Conservation (phyloP, 2,797 vertebrate genomes). For the Cryptoprocta ferox region DNA sequence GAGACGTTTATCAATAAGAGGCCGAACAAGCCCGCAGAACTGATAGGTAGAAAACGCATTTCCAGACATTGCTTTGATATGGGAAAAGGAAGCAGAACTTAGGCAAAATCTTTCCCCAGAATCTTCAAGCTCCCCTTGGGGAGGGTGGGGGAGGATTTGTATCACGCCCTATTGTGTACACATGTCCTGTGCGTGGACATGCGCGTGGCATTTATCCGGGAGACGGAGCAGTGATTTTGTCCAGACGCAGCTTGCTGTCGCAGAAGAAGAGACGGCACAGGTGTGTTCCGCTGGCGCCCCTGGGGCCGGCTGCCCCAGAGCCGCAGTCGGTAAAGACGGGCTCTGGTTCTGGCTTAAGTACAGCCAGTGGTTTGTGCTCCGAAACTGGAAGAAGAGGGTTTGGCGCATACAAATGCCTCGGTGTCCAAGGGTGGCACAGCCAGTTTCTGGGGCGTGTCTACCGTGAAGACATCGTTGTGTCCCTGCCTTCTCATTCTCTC, state of each 20-base stretch:
- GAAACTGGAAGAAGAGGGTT: not conserved
- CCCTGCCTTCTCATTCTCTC: not conserved
- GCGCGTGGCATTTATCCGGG: fast-evolving
- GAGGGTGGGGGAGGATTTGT: not conserved
- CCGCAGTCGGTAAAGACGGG: not conserved
- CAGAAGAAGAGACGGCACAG: not conserved
- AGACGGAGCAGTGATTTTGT: not conserved
- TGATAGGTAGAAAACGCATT: slow-evolving; percentile 87
- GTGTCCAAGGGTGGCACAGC: not conserved
- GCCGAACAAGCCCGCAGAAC: slow-evolving; percentile 91
- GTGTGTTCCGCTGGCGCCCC: not conserved
- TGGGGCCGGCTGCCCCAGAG: not conserved
- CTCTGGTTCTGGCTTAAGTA: too few species aligned
- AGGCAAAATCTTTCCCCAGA: not conserved
- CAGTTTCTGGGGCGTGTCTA: too few species aligned
- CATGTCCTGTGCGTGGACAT: fast-evolving
- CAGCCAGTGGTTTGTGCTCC: not conserved
- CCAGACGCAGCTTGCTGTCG: not conserved
- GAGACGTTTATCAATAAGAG: slow-evolving; percentile 92
- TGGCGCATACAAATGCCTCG: not conserved
- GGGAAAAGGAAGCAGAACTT: not conserved
- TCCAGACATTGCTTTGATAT: slow-evolving; percentile 52
- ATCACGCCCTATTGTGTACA: fast-evolving
- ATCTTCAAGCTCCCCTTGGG: fast-evolving
- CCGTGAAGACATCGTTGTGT: not conserved